A percentile compares a stretch with the other conserved stretches of the same genome.
These are phyloP conservation scores for Yponomeuta cagnagella DNA, from an alignment of 2,888 invertebrate species.

Conservation along the genomic window DNA sequence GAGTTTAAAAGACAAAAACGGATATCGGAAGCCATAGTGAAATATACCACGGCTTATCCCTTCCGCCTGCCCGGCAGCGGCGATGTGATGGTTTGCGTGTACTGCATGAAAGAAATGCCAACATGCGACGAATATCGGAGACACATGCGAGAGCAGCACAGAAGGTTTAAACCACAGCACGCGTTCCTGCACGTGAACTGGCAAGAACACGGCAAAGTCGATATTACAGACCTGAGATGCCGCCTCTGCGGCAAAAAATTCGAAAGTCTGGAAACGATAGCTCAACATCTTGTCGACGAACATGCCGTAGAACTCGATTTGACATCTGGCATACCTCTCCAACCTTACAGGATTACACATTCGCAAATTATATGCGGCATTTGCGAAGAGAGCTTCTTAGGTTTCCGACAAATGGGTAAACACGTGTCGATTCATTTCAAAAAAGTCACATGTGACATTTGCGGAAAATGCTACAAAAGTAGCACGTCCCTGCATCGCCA, in stretches of 20 bases:
- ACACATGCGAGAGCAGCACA: conserved; percentile 46
- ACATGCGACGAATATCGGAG: conserved; percentile 46
- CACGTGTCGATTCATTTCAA: conserved; percentile 59
- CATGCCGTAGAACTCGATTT: conserved; percentile 21
- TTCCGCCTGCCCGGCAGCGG: conserved; percentile 49
- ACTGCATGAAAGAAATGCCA: conserved; percentile 53
- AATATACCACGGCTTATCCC: conserved; percentile 58
- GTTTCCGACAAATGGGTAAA: conserved; percentile 50
- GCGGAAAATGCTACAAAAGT: conserved; percentile 58
- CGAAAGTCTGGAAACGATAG: conserved; percentile 18
- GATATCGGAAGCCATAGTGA: conserved; percentile 59
- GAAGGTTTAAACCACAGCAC: conserved; percentile 22
- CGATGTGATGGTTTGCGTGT: conserved; percentile 53
- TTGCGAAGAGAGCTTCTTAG: conserved; percentile 44
- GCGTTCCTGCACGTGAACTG: conserved; percentile 23
- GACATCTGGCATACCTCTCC: conserved; percentile 20
- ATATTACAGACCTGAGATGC: conserved; percentile 16
- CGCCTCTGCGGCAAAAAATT: conserved; percentile 14
- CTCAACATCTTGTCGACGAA: conserved; percentile 20
- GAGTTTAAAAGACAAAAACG: conserved; percentile 19
- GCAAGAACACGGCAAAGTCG: conserved; percentile 11
- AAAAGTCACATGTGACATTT: conserved; percentile 57
- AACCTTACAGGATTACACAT: conserved; percentile 34
- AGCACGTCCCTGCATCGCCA: conserved; percentile 51
- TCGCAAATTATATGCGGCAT: conserved; percentile 41